Base-by-base conservation (phyloP, 2,888 invertebrate genomes). In the Helicoverpa assulta region DNA sequence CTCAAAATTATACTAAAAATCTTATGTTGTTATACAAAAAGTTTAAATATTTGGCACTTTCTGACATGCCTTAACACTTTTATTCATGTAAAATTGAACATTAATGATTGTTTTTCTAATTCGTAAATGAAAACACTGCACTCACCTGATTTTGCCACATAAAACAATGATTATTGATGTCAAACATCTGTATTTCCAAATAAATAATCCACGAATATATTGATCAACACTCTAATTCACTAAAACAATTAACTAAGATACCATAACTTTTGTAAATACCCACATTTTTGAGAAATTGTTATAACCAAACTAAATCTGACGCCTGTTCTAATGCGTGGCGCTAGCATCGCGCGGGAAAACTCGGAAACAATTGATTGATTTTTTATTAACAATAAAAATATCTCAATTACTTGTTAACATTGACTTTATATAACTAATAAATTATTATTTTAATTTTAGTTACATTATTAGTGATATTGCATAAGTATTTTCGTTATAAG, bases 301-400 rank as follows among this genome's bases (percentile, higher is more conserved):
- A 29, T 58, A 47, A 47, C 47, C 43, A 47, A 5, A 47, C 53
- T 53, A 26, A 50, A 50, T 33, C 57, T 69, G 50, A 61, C 51
- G 37, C 59, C 55, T 58, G 53, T 67, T 66, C 54, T 55, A 65
- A 54, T 62, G 47, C 19, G n/a, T 62, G 58, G 86, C 86, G 88
- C 84, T 85, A 33, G 16, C 29, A 55, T 73, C 71, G 78, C 19
- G 74, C 65, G 87, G 83, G 33, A 0, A 29, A 47, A 70, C 18
- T 51, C 0, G 0, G 83, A 81, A 87, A 82, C 81, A 83, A 60
- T 63, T 61, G 57, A 83, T 81, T 81, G 83, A 81, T 81, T 83
- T 68, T 77, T 73, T 76, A 43, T 64, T 59, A 54, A 0, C 0
- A 7, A 57, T 8, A 37, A 59, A 50, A 65, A 33, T 16, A 8